phyloP scores from a whole-genome alignment of 2,113 vertebrate species.

The Ptyas mucosa region DNA sequence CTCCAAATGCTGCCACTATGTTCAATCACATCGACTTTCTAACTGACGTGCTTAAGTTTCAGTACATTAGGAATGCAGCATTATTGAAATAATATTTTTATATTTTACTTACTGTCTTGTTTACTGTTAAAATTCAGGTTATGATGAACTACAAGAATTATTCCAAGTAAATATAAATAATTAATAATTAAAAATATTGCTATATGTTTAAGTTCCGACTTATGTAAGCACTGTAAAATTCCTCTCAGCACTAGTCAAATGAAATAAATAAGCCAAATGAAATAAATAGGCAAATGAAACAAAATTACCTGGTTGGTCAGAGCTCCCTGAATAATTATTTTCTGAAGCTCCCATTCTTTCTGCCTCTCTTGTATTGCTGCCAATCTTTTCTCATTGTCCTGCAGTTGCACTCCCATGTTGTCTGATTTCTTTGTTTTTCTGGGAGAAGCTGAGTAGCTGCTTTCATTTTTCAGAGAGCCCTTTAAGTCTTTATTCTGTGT shows the following conservation, averaged over 20 bases:
- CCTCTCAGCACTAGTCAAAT: not conserved
- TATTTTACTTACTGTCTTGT: not conserved
- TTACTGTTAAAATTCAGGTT: not conserved
- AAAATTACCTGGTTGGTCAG: constrained; percentile 81
- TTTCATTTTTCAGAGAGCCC: constrained; percentile 2
- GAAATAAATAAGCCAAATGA: not conserved
- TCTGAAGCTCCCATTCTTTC: constrained; percentile 77
- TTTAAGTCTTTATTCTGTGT: not conserved
- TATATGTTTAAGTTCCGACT: not conserved
- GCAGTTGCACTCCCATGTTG: constrained; percentile 63
- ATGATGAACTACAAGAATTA: not conserved
- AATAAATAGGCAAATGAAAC: not conserved
- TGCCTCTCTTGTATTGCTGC: constrained; percentile 83
- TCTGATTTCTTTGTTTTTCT: not conserved
- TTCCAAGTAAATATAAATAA: not conserved
- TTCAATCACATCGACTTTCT: not conserved
- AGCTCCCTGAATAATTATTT: constrained; percentile 83
- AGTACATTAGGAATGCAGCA: not conserved
- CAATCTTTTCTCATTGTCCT: constrained; percentile 84
- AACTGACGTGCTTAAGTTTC: not conserved
- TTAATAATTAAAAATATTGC: not conserved
- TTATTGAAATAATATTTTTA: not conserved
- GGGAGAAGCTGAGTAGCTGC: not conserved
- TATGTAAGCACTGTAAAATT: not conserved
- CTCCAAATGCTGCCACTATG: not conserved